Base-by-base conservation (phyloP, 2,113 vertebrate genomes). In the Willisornis vidua region DNA sequence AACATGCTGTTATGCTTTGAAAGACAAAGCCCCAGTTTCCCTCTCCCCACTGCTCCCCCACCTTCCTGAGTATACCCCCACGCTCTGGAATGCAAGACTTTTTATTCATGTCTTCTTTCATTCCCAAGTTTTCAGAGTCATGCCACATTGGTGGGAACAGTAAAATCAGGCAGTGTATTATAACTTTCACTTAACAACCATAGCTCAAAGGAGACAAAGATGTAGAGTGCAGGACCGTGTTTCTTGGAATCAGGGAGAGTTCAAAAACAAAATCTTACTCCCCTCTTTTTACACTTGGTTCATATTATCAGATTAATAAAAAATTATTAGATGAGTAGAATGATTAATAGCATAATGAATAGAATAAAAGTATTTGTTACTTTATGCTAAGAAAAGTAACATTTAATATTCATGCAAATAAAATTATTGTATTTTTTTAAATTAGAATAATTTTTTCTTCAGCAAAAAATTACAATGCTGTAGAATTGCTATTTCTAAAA, bases 41-140 rank as follows among this genome's bases (percentile, higher is more conserved):
- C 55, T 82, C 74, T 92, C 77, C 54, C 66, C 62, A 4, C 43
- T 76, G 58, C 63, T 88, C 37, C 59, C 85, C 68, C 82, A 48
- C 39, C 39, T 90, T 43, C 58, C 89, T 65, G 59, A 91, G 72
- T 79, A 80, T 80, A 82, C 75, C 94, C 87, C 84, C 89, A 81
- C 92, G 78, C 83, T 91, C 61, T 76, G 94, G 93, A 97, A 96
- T 96, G 90, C 91, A 46, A 90, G 90, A 81, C 68, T 81, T 95
- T 83, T 91, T 90, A 80, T 96, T 95, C 96, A 67, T 41, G 48
- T 89, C 52, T 89, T 93, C 84, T 95, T 96, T 96, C 91, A 88
- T 67, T 92, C 88, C 68, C 22, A 37, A 51, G 65, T 96, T 91
- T 96, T 80, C 70, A 90, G 80, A 96, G 65, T 86, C 85, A 65